Percentiles rank a stretch among this genome's conserved stretches.
phyloP scores from a whole-genome alignment of 2,888 invertebrate genomes.

The Philereme vetulata region DNA sequence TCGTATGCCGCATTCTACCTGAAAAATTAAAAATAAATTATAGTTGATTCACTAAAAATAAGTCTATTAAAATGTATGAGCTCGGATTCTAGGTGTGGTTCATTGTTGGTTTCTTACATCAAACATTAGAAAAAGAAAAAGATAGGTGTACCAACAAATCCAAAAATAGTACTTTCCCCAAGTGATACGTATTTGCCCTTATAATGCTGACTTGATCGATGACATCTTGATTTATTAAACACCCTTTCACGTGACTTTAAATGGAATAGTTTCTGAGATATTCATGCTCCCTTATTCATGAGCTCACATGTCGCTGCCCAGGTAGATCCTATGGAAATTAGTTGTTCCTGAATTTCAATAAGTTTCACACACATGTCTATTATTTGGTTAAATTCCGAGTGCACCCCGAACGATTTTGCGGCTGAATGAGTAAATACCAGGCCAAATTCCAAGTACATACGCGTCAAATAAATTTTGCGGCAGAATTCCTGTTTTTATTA shows the following conservation, averaged over 20 bases:
- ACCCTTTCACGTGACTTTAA: constrained; percentile 29
- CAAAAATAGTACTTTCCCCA: background rate
- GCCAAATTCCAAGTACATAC: no score
- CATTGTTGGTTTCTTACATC: no score
- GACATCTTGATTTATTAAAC: constrained; percentile 32
- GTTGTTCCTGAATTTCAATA: constrained; percentile 45
- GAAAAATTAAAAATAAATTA: constrained; percentile 43
- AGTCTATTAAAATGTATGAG: no score
- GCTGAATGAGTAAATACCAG: no score
- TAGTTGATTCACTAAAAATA: background rate
- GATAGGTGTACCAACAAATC: background rate
- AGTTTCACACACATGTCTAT: constrained; percentile 26
- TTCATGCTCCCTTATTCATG: constrained; percentile 50
- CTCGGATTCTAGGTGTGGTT: no score
- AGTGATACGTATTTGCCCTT: background rate
- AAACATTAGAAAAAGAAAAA: no score
- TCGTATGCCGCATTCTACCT: constrained; percentile 55
- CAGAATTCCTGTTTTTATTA: no score
- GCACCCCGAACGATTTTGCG: background rate
- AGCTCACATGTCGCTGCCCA: constrained; percentile 40
- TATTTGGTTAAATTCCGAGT: constrained; percentile 11
- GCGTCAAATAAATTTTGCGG: no score
- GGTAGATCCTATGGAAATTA: constrained; percentile 46
- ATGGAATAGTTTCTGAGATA: constrained; percentile 41
- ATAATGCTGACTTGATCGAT: background rate